Evolutionary conservation across 2,113 vertebrate species (phyloP).

Genomic region (Leuciscus idus): DNA sequence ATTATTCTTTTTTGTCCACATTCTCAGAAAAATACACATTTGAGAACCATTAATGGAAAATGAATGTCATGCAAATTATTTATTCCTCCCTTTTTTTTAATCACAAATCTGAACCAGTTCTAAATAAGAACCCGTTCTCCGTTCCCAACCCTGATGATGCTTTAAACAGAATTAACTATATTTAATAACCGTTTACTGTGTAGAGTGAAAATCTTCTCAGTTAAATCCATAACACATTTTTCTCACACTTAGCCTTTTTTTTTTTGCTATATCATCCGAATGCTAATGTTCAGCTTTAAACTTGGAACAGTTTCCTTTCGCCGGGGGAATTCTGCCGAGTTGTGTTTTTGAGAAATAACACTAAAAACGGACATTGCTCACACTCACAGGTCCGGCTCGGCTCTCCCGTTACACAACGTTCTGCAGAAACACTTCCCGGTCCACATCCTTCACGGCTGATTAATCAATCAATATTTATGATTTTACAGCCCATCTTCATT

Average conservation of each 20-base stretch:
- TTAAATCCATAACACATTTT: not conserved
- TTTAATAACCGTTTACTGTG: not conserved
- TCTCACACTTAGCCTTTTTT: not conserved
- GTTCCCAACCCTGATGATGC: not conserved
- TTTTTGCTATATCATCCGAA: not conserved
- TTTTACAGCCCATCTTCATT: not conserved
- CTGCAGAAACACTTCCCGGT: slow-evolving; percentile 19
- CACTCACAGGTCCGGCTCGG: not conserved
- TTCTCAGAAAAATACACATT: too few species aligned
- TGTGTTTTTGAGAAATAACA: slow-evolving; percentile 17
- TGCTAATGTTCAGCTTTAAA: not conserved
- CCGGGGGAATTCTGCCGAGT: slow-evolving; percentile 26
- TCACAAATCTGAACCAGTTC: not conserved
- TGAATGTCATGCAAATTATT: not conserved
- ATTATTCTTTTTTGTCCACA: too few species aligned
- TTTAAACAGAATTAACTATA: not conserved
- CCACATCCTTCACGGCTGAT: not conserved
- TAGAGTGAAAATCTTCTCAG: not conserved
- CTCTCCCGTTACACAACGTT: slow-evolving; percentile 5
- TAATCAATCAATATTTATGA: slow-evolving; percentile 7
- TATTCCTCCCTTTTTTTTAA: not conserved
- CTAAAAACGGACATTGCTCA: slow-evolving; percentile 7
- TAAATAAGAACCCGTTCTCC: not conserved
- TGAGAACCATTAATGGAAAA: too few species aligned
- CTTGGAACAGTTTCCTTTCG: not conserved